Conservation (phyloP, 2,888 invertebrate genomes). For the Oscheius myriophilus region DNA sequence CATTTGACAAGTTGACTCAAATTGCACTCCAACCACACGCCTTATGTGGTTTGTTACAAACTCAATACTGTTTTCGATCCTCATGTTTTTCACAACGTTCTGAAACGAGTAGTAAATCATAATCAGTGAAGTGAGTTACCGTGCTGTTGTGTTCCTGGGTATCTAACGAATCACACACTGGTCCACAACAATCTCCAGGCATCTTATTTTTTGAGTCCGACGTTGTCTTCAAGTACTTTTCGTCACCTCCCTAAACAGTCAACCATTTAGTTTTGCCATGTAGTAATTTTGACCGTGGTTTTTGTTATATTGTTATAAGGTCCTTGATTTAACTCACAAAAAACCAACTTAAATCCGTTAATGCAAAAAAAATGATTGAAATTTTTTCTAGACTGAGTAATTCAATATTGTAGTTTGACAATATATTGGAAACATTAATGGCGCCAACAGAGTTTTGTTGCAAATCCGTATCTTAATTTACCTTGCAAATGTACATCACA, state of each 20-base stretch:
- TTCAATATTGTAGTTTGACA: too few relatives aligned
- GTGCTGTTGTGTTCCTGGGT: neutral
- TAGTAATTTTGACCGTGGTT: too few relatives aligned
- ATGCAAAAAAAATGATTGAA: too few relatives aligned
- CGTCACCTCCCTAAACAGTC: constrained; percentile 24
- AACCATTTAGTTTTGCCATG: neutral
- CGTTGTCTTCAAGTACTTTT: constrained; percentile 9
- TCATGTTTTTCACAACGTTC: constrained; percentile 3
- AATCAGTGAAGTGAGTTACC: neutral
- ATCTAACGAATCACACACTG: constrained; percentile 21
- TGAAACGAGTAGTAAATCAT: neutral
- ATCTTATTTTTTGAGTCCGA: neutral
- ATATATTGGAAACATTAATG: too few relatives aligned
- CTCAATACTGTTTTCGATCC: neutral
- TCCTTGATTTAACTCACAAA: too few relatives aligned
- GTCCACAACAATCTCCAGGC: constrained; percentile 24
- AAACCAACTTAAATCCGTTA: too few relatives aligned
- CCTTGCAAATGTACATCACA: constrained; percentile 9
- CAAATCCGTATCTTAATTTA: too few relatives aligned
- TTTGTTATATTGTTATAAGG: too few relatives aligned
- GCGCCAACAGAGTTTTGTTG: too few relatives aligned
- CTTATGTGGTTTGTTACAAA: neutral
- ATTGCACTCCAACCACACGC: constrained; percentile 6
- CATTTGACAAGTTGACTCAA: neutral
- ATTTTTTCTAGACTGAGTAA: too few relatives aligned